Conservation (phyloP, 2,113 vertebrate species). For the Tamias sibiricus region DNA sequence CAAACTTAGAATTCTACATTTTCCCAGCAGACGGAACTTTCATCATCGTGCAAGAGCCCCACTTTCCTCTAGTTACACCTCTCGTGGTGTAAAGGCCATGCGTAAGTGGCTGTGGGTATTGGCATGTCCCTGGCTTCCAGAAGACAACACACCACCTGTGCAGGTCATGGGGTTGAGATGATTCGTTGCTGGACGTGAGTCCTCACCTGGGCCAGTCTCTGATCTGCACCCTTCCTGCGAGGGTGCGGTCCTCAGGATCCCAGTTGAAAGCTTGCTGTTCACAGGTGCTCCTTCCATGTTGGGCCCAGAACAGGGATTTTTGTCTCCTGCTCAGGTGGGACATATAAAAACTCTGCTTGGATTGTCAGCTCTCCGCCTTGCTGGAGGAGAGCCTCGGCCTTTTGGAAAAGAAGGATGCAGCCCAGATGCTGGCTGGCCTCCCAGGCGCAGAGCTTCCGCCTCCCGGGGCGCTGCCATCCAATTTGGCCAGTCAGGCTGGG, state of each 20-base stretch:
- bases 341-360: not conserved
- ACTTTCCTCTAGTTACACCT: not conserved
- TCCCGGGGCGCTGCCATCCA: too few relatives aligned
- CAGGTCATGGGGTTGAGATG: too few relatives aligned
- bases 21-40: not conserved
- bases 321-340: too few relatives aligned
- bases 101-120: too few relatives aligned
- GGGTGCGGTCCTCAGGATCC: not conserved
- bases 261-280: not conserved
- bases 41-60: not conserved
- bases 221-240: not conserved
- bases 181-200: not conserved
- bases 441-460: not conserved
- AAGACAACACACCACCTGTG: fast-evolving
- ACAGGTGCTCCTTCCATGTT: fast-evolving
- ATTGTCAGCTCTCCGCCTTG: too few relatives aligned
- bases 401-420: too few relatives aligned
- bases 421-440: not conserved
- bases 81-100: not conserved
- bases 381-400: not conserved
- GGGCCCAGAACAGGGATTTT: not conserved
- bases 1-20: not conserved
- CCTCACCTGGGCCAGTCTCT: too few relatives aligned
- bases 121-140: not conserved
- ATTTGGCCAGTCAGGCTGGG: not conserved